These are phyloP conservation scores for Mormyrus lacerda DNA, from an alignment of 2,113 vertebrate genomes.

Conservation along the genomic window DNA sequence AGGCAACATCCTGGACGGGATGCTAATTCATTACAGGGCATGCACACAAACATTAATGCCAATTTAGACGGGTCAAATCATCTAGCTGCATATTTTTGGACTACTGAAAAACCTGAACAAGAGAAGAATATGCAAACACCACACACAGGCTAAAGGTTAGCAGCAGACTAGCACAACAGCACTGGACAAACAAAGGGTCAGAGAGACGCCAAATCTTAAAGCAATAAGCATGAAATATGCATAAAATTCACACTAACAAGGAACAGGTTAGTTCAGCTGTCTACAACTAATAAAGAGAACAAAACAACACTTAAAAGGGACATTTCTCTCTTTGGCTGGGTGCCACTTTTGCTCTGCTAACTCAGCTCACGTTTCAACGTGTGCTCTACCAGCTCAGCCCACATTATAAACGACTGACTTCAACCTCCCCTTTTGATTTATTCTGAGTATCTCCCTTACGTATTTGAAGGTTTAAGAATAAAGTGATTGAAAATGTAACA, in stretches of 20 bases:
- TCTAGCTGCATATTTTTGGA: background rate
- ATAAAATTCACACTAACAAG: background rate
- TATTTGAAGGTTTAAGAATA: background rate
- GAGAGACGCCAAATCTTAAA: background rate
- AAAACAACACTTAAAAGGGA: background rate
- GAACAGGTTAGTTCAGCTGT: background rate
- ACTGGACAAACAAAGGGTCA: background rate
- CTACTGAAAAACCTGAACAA: background rate
- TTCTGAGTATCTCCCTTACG: background rate
- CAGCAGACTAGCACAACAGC: background rate
- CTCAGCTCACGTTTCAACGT: background rate
- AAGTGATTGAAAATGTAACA: background rate
- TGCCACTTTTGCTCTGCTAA: background rate
- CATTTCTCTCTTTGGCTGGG: background rate
- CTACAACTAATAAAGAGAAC: background rate
- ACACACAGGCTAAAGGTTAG: background rate
- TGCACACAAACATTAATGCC: background rate
- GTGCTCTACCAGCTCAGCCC: background rate
- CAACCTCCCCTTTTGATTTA: background rate
- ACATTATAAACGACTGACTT: background rate
- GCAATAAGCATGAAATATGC: background rate
- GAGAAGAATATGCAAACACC: background rate
- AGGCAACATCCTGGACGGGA: background rate
- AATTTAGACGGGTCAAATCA: background rate
- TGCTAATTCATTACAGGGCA: background rate